A percentile compares a stretch with the other conserved stretches of the same genome.
phyloP scores from a whole-genome alignment of 2,113 vertebrate species.

The Puffinus mauretanicus region DNA sequence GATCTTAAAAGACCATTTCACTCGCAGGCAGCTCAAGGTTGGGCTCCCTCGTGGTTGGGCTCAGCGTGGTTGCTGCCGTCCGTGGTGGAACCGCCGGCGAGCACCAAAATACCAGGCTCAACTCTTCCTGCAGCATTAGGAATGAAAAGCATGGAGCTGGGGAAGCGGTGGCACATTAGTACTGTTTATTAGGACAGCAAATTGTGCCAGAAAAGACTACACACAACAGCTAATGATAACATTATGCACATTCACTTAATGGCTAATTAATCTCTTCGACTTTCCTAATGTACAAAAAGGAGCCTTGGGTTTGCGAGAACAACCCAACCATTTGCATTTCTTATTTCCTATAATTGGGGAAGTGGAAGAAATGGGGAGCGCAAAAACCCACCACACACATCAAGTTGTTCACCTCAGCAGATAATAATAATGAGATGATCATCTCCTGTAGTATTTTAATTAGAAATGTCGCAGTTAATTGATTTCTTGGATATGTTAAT shows the following conservation, averaged over 20 bases:
- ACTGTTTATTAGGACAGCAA: neutral
- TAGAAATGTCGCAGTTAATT: slow-evolving; percentile 63
- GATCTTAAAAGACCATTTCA: fast-evolving
- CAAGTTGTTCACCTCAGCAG: slow-evolving; percentile 20
- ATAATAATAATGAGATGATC: neutral
- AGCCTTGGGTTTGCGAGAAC: neutral
- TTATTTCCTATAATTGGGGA: neutral
- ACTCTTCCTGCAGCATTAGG: fast-evolving
- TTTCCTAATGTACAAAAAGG: neutral
- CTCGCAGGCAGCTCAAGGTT: fast-evolving
- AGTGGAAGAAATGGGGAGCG: neutral
- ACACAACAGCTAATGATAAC: neutral
- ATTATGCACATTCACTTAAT: neutral
- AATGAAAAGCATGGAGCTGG: neutral
- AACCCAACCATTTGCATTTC: neutral
- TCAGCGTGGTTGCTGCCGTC: fast-evolving
- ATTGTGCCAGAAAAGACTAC: neutral
- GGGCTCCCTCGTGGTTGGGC: neutral
- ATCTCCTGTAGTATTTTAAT: slow-evolving; percentile 53
- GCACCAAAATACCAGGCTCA: fast-evolving
- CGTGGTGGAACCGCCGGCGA: fast-evolving
- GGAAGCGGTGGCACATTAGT: neutral
- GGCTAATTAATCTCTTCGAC: slow-evolving; percentile 45
- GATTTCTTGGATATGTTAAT: slow-evolving; percentile 69
- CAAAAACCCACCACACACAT: neutral